Evolutionary conservation across 1,140 invertebrate genomes (phyloP).

Genomic region (Caerostris darwini): DNA sequence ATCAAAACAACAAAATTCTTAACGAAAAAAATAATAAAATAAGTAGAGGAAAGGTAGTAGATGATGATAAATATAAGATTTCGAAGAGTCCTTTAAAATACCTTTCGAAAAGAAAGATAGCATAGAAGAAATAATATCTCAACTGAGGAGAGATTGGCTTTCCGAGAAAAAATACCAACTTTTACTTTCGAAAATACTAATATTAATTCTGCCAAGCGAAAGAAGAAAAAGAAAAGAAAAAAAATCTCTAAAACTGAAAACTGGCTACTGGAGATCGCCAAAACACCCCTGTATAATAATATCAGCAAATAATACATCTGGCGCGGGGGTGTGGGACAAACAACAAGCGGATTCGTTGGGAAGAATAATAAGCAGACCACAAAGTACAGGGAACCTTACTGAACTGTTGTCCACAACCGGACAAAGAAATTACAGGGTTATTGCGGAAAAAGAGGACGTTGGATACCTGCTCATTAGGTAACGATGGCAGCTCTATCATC

Average conservation of each 20-base stretch:
- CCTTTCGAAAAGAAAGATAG: not conserved
- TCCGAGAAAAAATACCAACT: not conserved
- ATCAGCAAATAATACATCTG: not conserved
- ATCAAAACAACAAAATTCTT: not conserved
- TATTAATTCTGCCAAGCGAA: not conserved
- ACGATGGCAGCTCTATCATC: slow-evolving; percentile 17
- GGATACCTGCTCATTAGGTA: slow-evolving; percentile 56
- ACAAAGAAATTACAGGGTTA: slow-evolving; percentile 56
- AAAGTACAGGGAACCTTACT: not conserved
- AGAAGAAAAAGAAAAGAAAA: not conserved
- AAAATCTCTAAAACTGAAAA: not conserved
- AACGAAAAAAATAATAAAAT: not conserved
- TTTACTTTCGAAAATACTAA: not conserved
- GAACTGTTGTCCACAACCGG: not conserved
- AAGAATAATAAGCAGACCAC: slow-evolving; percentile 31
- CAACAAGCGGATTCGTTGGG: not conserved
- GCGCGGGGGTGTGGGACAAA: not conserved
- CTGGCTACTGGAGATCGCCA: not conserved
- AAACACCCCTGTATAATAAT: not conserved
- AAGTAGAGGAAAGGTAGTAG: not conserved
- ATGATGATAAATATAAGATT: not conserved
- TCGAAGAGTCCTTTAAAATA: not conserved
- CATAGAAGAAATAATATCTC: not conserved
- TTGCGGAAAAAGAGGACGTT: not conserved
- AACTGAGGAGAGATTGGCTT: not conserved